Evolutionary conservation across 2,797 vertebrate genomes (phyloP).

Genomic region (Cirrhinus mrigala): DNA sequence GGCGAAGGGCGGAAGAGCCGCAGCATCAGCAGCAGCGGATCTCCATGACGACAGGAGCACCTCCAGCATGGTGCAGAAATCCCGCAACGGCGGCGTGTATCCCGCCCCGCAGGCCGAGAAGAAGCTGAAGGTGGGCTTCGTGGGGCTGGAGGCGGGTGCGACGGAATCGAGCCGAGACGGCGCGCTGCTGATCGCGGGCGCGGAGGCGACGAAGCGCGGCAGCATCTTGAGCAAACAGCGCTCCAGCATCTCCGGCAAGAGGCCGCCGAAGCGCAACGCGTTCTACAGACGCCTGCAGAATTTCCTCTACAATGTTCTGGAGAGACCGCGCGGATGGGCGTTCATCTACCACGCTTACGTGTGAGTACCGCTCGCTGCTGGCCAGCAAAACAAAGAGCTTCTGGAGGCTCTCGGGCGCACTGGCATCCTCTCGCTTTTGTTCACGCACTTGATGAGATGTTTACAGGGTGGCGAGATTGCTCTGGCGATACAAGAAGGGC

Average conservation of each 20-base stretch:
- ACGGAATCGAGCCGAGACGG: slow-evolving; percentile 91
- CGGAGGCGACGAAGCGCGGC: slow-evolving; percentile 83
- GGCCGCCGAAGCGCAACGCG: slow-evolving; percentile 92
- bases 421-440: neutral
- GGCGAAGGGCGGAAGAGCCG: slow-evolving; percentile 59
- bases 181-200: slow-evolving; percentile 89
- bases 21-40: slow-evolving; percentile 55
- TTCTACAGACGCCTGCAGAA: slow-evolving; percentile 96
- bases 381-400: slow-evolving; percentile 23
- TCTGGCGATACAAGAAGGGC: neutral
- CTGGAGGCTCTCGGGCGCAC: neutral
- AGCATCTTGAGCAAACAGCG: slow-evolving; percentile 89
- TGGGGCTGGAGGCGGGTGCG: slow-evolving; percentile 90
- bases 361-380: slow-evolving; percentile 76
- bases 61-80: slow-evolving; percentile 89
- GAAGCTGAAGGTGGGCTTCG: slow-evolving; percentile 97
- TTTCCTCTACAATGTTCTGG: slow-evolving; percentile 97
- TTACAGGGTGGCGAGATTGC: neutral
- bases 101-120: slow-evolving; percentile 89
- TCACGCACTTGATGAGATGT: neutral
- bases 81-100: slow-evolving; percentile 94
- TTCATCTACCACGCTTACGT: slow-evolving; percentile 98
- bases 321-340: slow-evolving; percentile 95
- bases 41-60: slow-evolving; percentile 63
- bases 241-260: slow-evolving; percentile 85